Base-by-base conservation (phyloP, 2,888 invertebrate genomes). In the Pachliopta kotzebuea region DNA sequence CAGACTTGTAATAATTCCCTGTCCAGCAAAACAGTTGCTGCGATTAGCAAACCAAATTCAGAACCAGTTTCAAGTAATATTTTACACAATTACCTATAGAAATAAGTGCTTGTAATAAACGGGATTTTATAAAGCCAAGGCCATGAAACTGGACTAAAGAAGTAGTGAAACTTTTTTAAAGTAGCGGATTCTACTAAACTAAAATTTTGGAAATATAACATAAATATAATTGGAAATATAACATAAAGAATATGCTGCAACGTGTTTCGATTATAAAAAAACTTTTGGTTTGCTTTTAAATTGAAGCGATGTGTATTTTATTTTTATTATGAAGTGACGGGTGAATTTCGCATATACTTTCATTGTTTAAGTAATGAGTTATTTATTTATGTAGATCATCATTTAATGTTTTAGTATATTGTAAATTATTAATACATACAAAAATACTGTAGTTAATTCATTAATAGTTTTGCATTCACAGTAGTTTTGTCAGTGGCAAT, bases 111-210 rank as follows among this genome's bases (percentile, higher is more conserved):
- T 54, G 49, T 55, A 62, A 58, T 58, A 58, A 65, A 65, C 62
- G 65, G 65, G 57, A 57, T 11, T 57, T 65, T 65, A 57, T 37
- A 49, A 45, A 57, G 58, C 45, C 58, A 58, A 62, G 65, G 65
- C 26, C 58, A 24, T 31, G n/a, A 21, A 61, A 55, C 31, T 37
- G 62, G 49, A 54, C 53, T 49, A 50, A 55, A 58, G 61, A 21
- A 58, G 55, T 62, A 37, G 42, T 37, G 65, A 62, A 65, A 65
- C 58, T 62, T 65, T 65, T 65, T 58, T 62, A 58, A 62, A 65
- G 56, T 21, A 18, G 49, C 24, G 29, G 23, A 53, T 58, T 62
- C 23, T 20, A 57, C 21, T 26, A 29, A 65, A 61, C n/a, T 65
- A 58, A 26, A 54, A 54, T 37, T 31, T 65, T 37, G 56, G 52